These are phyloP conservation scores for Caradrina clavipalpis DNA, from an alignment of 2,888 invertebrate genomes.

Conservation along the genomic window DNA sequence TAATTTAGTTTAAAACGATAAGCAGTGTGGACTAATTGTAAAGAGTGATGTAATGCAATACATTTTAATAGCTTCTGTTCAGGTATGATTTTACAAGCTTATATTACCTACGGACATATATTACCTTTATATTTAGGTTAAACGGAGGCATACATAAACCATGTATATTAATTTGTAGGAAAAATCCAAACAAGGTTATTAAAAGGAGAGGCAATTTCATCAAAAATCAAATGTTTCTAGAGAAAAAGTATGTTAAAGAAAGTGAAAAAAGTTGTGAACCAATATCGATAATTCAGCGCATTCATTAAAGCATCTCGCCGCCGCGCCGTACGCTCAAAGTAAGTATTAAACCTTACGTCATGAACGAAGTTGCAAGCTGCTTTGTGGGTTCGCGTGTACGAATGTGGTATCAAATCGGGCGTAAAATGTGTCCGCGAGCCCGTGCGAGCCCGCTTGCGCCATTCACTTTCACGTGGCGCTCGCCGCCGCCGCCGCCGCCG, in stretches of 20 bases:
- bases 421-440: constrained; percentile 81
- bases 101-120: not conserved
- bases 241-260: constrained; percentile 40
- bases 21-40: constrained; percentile 10
- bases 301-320: constrained; percentile 65
- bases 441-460: constrained; percentile 78
- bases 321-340: constrained; percentile 49
- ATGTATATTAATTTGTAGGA: not conserved
- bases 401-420: constrained; percentile 82
- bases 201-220: not conserved
- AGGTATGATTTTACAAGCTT: constrained; percentile 1
- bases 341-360: constrained; percentile 72
- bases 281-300: constrained; percentile 55
- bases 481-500: constrained; percentile 70
- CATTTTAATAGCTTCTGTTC: constrained; percentile 12
- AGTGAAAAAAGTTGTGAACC: constrained; percentile 41
- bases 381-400: constrained; percentile 80
- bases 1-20: constrained; percentile 15
- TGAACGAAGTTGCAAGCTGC: constrained; percentile 63
- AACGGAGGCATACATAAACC: not conserved
- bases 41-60: constrained; percentile 18
- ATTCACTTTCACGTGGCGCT: constrained; percentile 88
- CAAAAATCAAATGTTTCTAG: not conserved
- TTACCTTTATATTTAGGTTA: not conserved
- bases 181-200: not conserved